Evolutionary conservation across 2,888 invertebrate genomes (phyloP).

Genomic region (Molanna angustata): DNA sequence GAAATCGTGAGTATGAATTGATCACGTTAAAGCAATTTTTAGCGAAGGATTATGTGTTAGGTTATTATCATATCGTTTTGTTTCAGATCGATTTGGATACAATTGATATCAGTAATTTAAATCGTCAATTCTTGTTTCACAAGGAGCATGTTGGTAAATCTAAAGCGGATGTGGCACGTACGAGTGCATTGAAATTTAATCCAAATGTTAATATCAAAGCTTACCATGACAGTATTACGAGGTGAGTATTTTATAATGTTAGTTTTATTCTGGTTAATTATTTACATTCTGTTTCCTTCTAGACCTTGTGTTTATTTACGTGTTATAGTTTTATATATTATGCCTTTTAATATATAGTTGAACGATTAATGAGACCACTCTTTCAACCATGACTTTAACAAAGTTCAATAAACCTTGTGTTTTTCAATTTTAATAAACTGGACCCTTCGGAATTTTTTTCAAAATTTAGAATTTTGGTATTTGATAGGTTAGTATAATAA

Average conservation of each 20-base stretch:
- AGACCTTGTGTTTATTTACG: no score
- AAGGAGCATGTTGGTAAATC: slow-evolving; percentile 98
- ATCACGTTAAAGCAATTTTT: slow-evolving; percentile 1
- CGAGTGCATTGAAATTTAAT: slow-evolving; percentile 85
- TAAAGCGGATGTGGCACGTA: slow-evolving; percentile 88
- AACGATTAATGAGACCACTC: no score
- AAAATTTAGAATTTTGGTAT: no score
- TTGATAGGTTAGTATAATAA: no score
- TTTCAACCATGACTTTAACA: no score
- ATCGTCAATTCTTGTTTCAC: slow-evolving; percentile 98
- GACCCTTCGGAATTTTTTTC: no score
- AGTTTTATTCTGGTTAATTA: slow-evolving; percentile 6
- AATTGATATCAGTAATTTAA: slow-evolving; percentile 98
- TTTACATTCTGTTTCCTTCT: not conserved
- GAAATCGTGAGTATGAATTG: slow-evolving; percentile 76
- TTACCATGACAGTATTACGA: slow-evolving; percentile 90
- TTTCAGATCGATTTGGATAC: slow-evolving; percentile 98
- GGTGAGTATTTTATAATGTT: slow-evolving; percentile 67
- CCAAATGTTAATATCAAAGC: slow-evolving; percentile 85
- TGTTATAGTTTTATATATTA: no score
- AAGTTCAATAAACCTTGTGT: no score
- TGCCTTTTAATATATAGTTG: no score
- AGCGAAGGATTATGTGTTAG: not conserved
- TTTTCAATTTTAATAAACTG: no score
- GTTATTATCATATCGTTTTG: slow-evolving; percentile 23